Evolutionary conservation across 2,888 invertebrate genomes (phyloP).

Genomic region (Lasioglossum lativentre): DNA sequence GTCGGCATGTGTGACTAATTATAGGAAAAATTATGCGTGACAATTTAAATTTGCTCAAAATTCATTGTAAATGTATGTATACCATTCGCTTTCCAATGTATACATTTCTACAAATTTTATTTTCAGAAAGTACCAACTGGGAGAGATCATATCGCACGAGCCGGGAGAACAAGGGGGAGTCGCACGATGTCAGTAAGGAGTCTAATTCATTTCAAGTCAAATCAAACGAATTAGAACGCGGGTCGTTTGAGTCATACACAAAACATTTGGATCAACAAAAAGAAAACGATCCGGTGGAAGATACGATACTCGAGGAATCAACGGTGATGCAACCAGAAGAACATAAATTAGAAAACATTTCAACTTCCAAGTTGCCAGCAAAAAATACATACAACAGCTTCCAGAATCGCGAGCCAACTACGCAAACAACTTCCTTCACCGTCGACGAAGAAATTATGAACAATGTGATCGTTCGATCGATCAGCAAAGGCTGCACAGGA

Average conservation of each 20-base stretch:
- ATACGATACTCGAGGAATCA: not conserved
- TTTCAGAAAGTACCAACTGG: not conserved
- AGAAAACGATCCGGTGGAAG: not conserved
- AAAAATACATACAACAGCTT: not conserved
- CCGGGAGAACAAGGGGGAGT: not conserved
- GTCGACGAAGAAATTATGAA: slow-evolving; percentile 72
- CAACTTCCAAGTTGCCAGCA: not conserved
- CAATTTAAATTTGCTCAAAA: too few species aligned
- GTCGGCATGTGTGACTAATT: too few species aligned
- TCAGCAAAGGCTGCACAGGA: slow-evolving; percentile 45
- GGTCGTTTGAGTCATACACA: not conserved
- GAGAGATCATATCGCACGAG: not conserved
- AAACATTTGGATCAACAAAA: not conserved
- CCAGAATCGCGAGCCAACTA: slow-evolving; percentile 28
- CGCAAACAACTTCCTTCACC: slow-evolving; percentile 61
- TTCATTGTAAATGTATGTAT: too few species aligned
- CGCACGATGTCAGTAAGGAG: not conserved
- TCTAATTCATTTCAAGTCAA: not conserved
- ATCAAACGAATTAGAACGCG: not conserved
- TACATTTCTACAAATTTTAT: not conserved
- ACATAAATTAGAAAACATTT: not conserved
- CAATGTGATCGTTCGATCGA: slow-evolving; percentile 32
- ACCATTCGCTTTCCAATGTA: too few species aligned
- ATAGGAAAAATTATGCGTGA: too few species aligned
- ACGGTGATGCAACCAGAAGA: not conserved